Percentiles rank a stretch among this genome's conserved stretches.
These are phyloP conservation scores for Triplophysa siluroides DNA, from an alignment of 2,113 vertebrate genomes.

Conservation along the genomic window DNA sequence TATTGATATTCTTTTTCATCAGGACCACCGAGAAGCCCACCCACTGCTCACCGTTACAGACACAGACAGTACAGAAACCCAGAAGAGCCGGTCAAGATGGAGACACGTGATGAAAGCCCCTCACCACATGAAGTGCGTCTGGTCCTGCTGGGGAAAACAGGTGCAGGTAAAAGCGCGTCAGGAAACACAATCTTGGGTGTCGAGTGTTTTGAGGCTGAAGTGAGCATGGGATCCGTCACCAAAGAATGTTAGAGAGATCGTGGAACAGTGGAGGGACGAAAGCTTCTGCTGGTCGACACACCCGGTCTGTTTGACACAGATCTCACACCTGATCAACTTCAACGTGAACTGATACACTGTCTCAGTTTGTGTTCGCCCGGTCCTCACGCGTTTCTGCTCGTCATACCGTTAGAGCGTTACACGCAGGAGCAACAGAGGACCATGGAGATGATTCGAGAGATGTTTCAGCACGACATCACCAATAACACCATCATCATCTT, in stretches of 20 bases:
- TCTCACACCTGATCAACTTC: not conserved
- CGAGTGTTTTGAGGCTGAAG: not conserved
- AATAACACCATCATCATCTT: conserved; percentile 50
- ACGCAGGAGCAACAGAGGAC: conserved; percentile 41
- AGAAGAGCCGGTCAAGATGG: too few species aligned
- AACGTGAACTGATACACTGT: conserved; percentile 13
- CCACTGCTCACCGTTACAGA: not conserved
- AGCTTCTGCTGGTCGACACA: conserved; percentile 46
- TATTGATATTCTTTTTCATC: not conserved
- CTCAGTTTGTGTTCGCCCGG: conserved; percentile 44
- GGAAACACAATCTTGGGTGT: conserved; percentile 52
- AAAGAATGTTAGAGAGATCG: conserved; percentile 14
- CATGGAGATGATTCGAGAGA: conserved; percentile 15
- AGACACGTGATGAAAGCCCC: not conserved
- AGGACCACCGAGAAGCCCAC: not conserved
- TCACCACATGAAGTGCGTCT: not conserved
- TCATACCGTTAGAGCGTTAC: conserved; percentile 39
- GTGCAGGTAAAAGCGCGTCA: conserved; percentile 52
- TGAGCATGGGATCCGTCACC: conserved; percentile 51
- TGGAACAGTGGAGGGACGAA: conserved; percentile 3
- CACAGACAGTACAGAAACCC: too few species aligned
- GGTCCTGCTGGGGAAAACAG: conserved; percentile 50
- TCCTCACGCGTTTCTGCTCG: conserved; percentile 49
- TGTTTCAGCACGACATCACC: conserved; percentile 27
- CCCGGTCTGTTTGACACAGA: conserved; percentile 49